A percentile compares a stretch with the other conserved stretches of the same genome.
Evolutionary conservation across 35 echinoderm and acorn worm genomes (phyloP).

Genomic region (Strongylocentrotus purpuratus): DNA sequence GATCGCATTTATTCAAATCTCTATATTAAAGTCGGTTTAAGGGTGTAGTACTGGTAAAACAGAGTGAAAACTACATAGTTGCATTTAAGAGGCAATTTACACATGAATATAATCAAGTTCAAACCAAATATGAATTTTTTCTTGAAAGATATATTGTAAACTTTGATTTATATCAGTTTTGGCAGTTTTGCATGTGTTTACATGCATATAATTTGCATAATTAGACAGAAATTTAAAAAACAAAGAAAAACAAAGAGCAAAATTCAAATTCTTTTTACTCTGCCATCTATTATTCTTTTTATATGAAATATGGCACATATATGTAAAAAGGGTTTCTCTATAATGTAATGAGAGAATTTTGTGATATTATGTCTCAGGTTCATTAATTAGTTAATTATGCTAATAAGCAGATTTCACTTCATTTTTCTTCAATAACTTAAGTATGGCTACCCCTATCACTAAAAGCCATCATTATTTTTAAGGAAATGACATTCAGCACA

Average conservation of each 20-base stretch:
- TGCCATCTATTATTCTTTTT: background rate
- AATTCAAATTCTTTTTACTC: background rate
- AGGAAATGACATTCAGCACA: background rate
- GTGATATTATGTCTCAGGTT: background rate
- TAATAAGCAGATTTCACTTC: background rate
- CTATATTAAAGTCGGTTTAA: no score
- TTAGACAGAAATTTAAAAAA: background rate
- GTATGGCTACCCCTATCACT: background rate
- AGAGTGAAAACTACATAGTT: no score
- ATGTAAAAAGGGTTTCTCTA: no score
- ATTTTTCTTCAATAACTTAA: background rate
- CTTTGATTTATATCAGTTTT: background rate
- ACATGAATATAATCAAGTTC: background rate
- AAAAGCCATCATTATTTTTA: no score
- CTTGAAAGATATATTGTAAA: no score
- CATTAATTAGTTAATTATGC: background rate
- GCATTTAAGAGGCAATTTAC: background rate
- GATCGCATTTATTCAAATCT: no score
- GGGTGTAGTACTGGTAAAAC: no score
- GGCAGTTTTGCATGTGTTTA: background rate
- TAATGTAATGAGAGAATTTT: background rate
- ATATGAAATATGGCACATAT: background rate
- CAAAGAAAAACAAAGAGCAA: background rate
- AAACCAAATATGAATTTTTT: background rate
- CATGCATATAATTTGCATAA: background rate